Conservation (phyloP, 2,797 vertebrate species). For the Peromyscus aztecus region DNA sequence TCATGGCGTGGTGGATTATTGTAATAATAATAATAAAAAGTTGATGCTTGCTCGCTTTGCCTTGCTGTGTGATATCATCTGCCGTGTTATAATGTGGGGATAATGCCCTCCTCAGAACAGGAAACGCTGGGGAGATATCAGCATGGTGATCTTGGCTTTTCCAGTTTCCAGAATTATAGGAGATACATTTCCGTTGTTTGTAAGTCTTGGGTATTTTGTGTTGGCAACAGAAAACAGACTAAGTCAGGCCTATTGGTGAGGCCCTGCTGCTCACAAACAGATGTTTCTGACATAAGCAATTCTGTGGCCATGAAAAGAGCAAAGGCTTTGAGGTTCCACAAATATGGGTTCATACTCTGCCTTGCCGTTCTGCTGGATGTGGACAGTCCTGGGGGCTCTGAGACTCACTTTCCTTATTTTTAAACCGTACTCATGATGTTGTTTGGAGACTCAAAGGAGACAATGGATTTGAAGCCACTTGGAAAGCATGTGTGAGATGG, state of each 20-base stretch:
- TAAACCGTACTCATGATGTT: not conserved
- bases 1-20: not conserved
- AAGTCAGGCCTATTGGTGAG: not conserved
- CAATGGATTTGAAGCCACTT: not conserved
- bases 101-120: not conserved
- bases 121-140: no score
- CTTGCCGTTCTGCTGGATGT: not conserved
- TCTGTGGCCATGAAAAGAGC: not conserved
- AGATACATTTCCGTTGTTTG: not conserved
- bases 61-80: not conserved
- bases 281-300: not conserved
- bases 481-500: not conserved
- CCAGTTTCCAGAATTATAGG: not conserved
- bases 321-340: not conserved
- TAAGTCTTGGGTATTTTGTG: not conserved
- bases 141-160: not conserved
- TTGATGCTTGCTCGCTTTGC: not conserved
- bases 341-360: not conserved
- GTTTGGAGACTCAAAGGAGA: not conserved
- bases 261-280: not conserved
- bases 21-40: no score
- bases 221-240: not conserved
- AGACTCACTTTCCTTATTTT: constrained; percentile 16
- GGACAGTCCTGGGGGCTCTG: not conserved
- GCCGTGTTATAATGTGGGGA: not conserved